Conservation (phyloP, 2,888 invertebrate species). For the Altica lythri region DNA sequence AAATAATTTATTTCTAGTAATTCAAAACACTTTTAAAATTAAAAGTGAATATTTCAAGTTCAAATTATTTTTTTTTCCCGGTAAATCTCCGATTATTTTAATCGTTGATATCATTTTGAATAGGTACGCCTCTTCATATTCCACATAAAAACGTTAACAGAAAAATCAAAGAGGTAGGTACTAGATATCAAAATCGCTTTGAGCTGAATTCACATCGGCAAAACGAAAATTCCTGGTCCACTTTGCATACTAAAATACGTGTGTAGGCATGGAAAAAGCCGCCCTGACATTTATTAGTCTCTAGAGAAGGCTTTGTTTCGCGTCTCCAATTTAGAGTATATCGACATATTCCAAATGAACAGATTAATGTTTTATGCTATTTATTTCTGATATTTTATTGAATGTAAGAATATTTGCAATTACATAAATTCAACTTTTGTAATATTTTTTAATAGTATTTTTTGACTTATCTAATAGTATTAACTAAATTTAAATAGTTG, state of each 20-base stretch:
- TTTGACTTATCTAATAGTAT: not conserved
- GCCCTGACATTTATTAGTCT: constrained; percentile 15
- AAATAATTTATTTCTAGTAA: too few relatives aligned
- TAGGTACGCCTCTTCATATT: too few relatives aligned
- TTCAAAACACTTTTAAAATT: too few relatives aligned
- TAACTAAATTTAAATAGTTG: too few relatives aligned
- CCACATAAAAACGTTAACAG: constrained; percentile 24
- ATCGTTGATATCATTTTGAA: too few relatives aligned
- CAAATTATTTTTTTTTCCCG: too few relatives aligned
- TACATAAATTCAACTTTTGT: too few relatives aligned
- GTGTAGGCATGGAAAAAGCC: constrained; percentile 14
- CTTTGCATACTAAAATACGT: constrained; percentile 27
- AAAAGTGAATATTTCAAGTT: too few relatives aligned
- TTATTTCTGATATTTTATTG: not conserved
- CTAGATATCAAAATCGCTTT: constrained; percentile 26
- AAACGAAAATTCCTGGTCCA: constrained; percentile 19
- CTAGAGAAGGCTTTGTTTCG: constrained; percentile 11
- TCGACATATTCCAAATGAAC: constrained; percentile 4
- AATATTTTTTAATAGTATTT: not conserved
- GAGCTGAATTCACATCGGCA: constrained; percentile 25
- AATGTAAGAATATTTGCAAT: not conserved
- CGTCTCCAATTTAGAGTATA: constrained; percentile 8
- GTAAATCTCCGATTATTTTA: too few relatives aligned
- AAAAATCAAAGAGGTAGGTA: constrained; percentile 30
- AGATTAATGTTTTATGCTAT: constrained; percentile 6